Base-by-base conservation (phyloP, 53 echinoderm and acorn worm species). In the Holothuria leucospilota region DNA sequence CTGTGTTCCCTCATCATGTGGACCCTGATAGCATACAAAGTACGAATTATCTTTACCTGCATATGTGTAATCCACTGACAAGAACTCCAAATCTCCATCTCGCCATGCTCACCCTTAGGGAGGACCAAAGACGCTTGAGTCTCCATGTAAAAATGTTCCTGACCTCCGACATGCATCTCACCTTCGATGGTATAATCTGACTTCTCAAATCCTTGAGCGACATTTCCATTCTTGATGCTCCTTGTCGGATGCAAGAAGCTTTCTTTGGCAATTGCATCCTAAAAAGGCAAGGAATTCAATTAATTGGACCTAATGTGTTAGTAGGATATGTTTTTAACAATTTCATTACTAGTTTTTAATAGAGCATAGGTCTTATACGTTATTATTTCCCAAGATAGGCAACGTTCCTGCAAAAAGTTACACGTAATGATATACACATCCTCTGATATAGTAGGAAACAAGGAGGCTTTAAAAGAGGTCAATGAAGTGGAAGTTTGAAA, bases 221-320 rank as follows among this genome's bases (percentile, higher is more conserved):
- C 42, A 79, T 93, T 75, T 8, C 93, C 93, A 21, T 82, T 59
- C 78, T 94, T 68, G 39, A 89, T 15, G 53, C 58, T 39, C 40
- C 77, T 64, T 24, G 86, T 74, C 51, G 62, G 41, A 2, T 85
- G 40, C 62, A 86, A 75, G 74, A 84, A 94, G 29, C 92, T 90
- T 63, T 87, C 46, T 28, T 88, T 86, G 16, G 78, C 84, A 2
- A 96, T 94, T 38, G 96, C 96, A 88, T 96, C 96, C 96, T 96
- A 27, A 46, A 39, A 72, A 3, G 34, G n/a, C 21, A 65, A 34
- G 34, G 34, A 34, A 34, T 34, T 27, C 30, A 13, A 20, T 13
- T 40, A 28, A 20, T n/a, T 14, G 39, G 26, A 72, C 18, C 16
- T 16, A 16, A 56, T 56, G 18, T 18, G 1, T 49, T 9, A 49